Conservation (phyloP, 2,888 invertebrate species). For the Nemapogon koenigi region DNA sequence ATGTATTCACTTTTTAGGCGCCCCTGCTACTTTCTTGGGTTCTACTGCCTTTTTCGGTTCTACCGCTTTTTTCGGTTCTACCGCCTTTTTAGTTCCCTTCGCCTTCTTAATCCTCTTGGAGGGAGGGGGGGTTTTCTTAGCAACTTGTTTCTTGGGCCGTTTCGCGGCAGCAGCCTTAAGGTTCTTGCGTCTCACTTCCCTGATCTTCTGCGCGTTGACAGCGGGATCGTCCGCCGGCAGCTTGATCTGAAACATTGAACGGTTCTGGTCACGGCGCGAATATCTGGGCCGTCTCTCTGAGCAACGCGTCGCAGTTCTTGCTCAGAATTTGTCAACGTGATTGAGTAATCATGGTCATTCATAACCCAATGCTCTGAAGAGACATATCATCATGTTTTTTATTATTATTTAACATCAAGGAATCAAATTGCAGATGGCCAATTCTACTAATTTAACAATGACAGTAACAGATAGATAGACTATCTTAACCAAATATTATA, state of each 20-base stretch:
- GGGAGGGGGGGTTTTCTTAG: slow-evolving; percentile 50
- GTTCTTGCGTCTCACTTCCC: slow-evolving; percentile 53
- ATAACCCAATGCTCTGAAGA: slow-evolving; percentile 63
- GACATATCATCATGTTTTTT: slow-evolving; percentile 51
- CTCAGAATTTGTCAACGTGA: slow-evolving; percentile 55
- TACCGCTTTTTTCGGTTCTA: slow-evolving; percentile 13
- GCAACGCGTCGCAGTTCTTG: no score
- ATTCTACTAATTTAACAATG: no score
- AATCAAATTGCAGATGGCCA: slow-evolving; percentile 31
- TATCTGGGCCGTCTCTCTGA: not conserved
- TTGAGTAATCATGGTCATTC: slow-evolving; percentile 47
- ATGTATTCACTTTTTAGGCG: slow-evolving; percentile 1
- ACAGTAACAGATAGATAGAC: no score
- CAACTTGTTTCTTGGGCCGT: slow-evolving; percentile 59
- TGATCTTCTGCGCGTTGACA: slow-evolving; percentile 52
- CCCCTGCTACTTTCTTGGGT: slow-evolving; percentile 18
- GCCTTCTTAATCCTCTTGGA: slow-evolving; percentile 46
- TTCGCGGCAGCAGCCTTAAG: slow-evolving; percentile 57
- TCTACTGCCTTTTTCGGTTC: slow-evolving; percentile 19
- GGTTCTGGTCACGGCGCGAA: not conserved
- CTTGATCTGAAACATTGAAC: slow-evolving; percentile 47
- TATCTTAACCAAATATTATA: no score
- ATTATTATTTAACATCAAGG: slow-evolving; percentile 22
- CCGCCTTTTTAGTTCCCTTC: slow-evolving; percentile 11
- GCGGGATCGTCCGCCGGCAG: slow-evolving; percentile 48